phyloP scores from a whole-genome alignment of 2,113 vertebrate genomes.

The Myiopsitta monachus region DNA sequence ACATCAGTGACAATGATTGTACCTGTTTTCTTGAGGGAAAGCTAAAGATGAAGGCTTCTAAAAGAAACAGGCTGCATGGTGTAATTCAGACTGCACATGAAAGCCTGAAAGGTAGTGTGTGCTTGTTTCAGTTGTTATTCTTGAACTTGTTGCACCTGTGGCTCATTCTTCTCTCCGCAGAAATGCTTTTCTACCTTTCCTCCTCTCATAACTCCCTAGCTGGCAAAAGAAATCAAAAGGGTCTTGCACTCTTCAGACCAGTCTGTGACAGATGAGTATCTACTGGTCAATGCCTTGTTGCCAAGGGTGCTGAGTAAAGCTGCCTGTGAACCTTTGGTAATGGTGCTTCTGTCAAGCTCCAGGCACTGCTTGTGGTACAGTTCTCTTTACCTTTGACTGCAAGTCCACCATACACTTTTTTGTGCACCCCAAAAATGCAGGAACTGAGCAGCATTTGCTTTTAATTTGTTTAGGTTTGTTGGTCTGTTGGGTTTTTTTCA shows the following conservation, averaged over 20 bases:
- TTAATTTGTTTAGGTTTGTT: not conserved
- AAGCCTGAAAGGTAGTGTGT: not conserved
- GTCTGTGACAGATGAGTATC: not conserved
- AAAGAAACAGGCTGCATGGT: not conserved
- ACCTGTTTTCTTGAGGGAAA: not conserved
- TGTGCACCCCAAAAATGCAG: not conserved
- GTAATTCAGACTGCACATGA: not conserved
- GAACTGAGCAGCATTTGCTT: not conserved
- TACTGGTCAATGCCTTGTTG: not conserved
- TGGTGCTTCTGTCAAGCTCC: not conserved
- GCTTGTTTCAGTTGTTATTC: not conserved
- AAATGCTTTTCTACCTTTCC: not conserved
- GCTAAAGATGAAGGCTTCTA: not conserved
- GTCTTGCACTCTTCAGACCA: not conserved
- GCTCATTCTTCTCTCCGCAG: not conserved
- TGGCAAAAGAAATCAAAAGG: not conserved
- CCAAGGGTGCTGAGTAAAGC: not conserved
- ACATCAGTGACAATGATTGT: not conserved
- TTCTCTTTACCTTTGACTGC: not conserved
- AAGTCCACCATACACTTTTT: not conserved
- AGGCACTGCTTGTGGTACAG: accelerated
- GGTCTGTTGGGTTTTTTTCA: not conserved
- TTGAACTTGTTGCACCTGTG: not conserved
- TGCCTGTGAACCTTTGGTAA: not conserved
- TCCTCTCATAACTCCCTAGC: not conserved